These are phyloP conservation scores for Aphodius granarius DNA, from an alignment of 2,888 invertebrate species.

Conservation along the genomic window DNA sequence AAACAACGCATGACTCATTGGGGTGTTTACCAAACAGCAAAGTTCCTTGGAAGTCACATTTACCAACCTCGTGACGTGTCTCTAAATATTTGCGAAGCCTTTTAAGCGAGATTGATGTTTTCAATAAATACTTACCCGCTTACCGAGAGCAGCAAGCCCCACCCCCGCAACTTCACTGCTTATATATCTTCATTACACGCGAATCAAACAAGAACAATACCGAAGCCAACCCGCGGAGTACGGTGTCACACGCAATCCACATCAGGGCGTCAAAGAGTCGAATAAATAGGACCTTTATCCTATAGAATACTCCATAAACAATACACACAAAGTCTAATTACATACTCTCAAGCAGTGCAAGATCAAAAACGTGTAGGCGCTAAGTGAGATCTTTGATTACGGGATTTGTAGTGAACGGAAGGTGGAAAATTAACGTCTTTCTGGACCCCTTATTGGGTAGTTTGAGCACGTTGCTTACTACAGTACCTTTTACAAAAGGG, in stretches of 20 bases:
- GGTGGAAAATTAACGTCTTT: background rate
- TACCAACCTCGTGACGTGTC: background rate
- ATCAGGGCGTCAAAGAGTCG: background rate
- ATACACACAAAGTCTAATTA: background rate
- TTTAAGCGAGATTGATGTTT: background rate
- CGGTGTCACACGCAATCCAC: background rate
- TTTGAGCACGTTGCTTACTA: background rate
- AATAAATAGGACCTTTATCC: background rate
- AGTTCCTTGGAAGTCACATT: background rate
- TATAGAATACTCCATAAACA: background rate
- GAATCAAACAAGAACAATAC: background rate
- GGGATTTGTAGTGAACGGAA: background rate
- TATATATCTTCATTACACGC: background rate
- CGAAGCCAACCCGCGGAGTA: background rate
- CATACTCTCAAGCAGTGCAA: background rate
- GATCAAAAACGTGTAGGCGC: background rate
- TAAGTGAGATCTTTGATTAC: constrained; percentile 1
- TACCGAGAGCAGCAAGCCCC: background rate
- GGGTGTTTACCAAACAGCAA: background rate
- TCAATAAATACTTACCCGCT: background rate
- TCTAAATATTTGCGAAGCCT: background rate
- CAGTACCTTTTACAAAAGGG: background rate
- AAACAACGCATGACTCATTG: background rate
- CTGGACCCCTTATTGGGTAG: background rate
- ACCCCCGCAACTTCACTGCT: background rate